Evolutionary conservation across 1,140 invertebrate species (phyloP).

Genomic region (Asobara japonica): DNA sequence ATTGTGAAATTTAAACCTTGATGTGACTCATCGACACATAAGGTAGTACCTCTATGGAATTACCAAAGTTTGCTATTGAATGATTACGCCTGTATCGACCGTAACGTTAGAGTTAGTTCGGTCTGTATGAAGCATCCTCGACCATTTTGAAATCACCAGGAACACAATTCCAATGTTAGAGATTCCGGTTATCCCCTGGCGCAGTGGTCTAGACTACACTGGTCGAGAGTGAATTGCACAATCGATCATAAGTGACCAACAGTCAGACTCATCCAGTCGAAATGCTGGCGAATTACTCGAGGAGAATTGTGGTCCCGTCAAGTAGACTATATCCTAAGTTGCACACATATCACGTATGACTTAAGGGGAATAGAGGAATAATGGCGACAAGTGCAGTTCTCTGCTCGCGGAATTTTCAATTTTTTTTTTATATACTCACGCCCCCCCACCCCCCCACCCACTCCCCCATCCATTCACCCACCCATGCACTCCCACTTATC

Average conservation of each 20-base stretch:
- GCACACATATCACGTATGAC: no score
- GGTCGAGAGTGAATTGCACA: neutral
- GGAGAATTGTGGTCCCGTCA: neutral
- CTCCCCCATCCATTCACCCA: no score
- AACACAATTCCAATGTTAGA: conserved; percentile 16
- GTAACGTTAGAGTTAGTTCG: neutral
- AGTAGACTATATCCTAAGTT: no score
- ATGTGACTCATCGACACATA: neutral
- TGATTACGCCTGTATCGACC: neutral
- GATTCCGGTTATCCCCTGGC: neutral
- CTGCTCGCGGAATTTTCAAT: no score
- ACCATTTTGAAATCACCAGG: conserved; percentile 5
- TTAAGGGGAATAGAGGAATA: no score
- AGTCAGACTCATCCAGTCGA: neutral
- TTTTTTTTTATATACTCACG: no score
- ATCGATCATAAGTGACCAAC: conserved; percentile 16
- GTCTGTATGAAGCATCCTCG: neutral
- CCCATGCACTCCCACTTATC: no score
- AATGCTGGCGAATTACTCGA: conserved; percentile 17
- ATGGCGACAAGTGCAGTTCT: no score
- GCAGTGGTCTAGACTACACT: neutral
- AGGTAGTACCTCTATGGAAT: neutral
- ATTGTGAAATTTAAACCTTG: no score
- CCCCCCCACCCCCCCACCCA: no score
- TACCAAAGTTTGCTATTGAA: neutral